These are phyloP conservation scores for Cynaeus angustus DNA, from an alignment of 2,888 invertebrate genomes.

Conservation along the genomic window DNA sequence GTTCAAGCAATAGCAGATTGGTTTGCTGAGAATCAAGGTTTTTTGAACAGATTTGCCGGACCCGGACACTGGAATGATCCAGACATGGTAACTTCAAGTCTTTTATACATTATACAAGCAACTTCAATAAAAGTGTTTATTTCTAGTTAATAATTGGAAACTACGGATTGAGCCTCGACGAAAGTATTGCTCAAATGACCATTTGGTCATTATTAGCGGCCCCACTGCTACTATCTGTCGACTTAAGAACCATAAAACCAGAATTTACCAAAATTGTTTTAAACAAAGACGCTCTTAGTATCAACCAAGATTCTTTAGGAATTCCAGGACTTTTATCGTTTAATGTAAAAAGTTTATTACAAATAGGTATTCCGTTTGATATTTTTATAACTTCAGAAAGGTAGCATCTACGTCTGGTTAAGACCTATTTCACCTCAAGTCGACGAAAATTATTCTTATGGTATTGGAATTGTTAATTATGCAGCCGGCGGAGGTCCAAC, in stretches of 20 bases:
- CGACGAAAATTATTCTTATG: constrained; percentile 68
- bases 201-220: constrained; percentile 83
- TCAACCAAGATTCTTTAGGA: constrained; percentile 81
- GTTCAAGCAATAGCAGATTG: constrained; percentile 76
- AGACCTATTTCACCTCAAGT: constrained; percentile 67
- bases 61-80: constrained; percentile 86
- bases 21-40: constrained; percentile 78
- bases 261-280: constrained; percentile 77
- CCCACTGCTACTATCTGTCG: constrained; percentile 82
- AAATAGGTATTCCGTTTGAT: not conserved
- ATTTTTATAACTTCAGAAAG: constrained; percentile 30
- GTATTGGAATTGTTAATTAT: constrained; percentile 73
- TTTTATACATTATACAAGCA: not conserved
- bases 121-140: constrained; percentile 2
- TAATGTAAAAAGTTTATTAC: not conserved
- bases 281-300: constrained; percentile 77
- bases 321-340: constrained; percentile 72
- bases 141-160: constrained; percentile 77
- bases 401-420: constrained; percentile 72
- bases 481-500: constrained; percentile 64
- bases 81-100: constrained; percentile 77
- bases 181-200: constrained; percentile 83
- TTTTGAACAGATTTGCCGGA: constrained; percentile 75
- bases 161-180: constrained; percentile 78
- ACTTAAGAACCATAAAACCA: constrained; percentile 76